Base-by-base conservation (phyloP, 2,888 invertebrate genomes). In the Synergus umbraculus region DNA sequence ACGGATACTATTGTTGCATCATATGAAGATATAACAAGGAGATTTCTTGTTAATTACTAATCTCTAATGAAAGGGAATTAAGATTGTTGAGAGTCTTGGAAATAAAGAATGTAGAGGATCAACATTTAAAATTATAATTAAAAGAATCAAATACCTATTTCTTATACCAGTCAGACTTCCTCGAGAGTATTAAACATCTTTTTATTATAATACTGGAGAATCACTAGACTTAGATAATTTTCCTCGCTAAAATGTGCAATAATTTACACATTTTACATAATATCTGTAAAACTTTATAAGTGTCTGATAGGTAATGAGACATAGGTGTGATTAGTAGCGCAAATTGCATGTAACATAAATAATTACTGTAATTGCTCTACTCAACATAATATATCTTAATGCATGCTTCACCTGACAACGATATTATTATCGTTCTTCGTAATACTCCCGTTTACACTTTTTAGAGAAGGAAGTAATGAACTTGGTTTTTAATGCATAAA, bases 1-100 rank as follows among this genome's bases (percentile, higher is more conserved):
- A 73, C 73, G 54, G 54, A 73, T 54, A 54, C 54, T 73, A 58
- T 73, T 54, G 66, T 66, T 66, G 18, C 43, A 44, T 66, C 43
- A 41, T 37, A 37, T 37, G 37, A 7, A 37, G 37, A 37, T 37
- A 7, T 37, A 37, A 37, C 5, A 37, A 37, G 0, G 37, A 37
- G 37, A 37, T 37, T 37, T 37, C 37, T 7, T 37, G 5, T 37
- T 37, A 37, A 37, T 37, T 37, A 7, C 5, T 4, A 37, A 37
- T 37, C 37, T 37, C 37, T 0, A 5, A 37, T 37, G 5, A 37
- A 37, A 5, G 37, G 5, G 5, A 5, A 37, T 37, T 5, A 37
- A 37, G 5, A 37, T 37, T 37, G 37, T 37, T 7, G 37, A 37
- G 37, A 37, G 5, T 37, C 37, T 37, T 5, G 37, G 4, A 37